Evolutionary conservation across 1,140 invertebrate species (phyloP).

Genomic region (Bombus pyrosoma): DNA sequence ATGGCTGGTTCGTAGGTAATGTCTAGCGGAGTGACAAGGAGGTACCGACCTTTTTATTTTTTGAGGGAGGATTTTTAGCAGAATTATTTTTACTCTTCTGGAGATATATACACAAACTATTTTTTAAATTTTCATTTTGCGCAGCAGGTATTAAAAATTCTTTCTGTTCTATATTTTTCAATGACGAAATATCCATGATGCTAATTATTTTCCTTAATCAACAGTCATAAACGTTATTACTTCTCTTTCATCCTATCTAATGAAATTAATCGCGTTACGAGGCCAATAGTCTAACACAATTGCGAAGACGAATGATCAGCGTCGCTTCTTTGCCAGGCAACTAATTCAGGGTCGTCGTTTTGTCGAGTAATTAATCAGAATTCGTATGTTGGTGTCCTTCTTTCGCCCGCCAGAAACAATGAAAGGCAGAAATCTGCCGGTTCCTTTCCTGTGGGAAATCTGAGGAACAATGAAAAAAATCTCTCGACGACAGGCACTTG

Average conservation of each 20-base stretch:
- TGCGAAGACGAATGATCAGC: constrained; percentile 6
- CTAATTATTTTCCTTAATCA: neutral
- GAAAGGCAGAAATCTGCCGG: constrained; percentile 59
- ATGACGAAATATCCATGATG: neutral
- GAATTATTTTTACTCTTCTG: too few species aligned
- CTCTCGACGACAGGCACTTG: constrained; percentile 73
- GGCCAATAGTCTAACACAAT: neutral
- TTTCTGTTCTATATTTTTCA: neutral
- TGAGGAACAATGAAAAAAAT: constrained; percentile 70
- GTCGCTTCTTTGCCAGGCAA: constrained; percentile 7
- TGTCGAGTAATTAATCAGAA: constrained; percentile 58
- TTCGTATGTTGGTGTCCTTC: constrained; percentile 24
- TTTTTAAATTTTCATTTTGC: neutral
- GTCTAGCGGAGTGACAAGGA: too few species aligned
- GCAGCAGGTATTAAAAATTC: neutral
- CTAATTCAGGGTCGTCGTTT: constrained; percentile 21
- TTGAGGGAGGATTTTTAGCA: neutral
- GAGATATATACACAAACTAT: too few species aligned
- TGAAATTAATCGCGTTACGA: neutral
- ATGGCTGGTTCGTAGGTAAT: neutral
- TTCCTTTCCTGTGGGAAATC: constrained; percentile 74
- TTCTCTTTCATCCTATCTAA: too few species aligned
- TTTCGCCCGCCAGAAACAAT: constrained; percentile 57
- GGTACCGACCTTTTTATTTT: neutral
- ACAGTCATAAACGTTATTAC: neutral